Conservation (phyloP, 2,113 vertebrate genomes). For the Perca schrenkii region DNA sequence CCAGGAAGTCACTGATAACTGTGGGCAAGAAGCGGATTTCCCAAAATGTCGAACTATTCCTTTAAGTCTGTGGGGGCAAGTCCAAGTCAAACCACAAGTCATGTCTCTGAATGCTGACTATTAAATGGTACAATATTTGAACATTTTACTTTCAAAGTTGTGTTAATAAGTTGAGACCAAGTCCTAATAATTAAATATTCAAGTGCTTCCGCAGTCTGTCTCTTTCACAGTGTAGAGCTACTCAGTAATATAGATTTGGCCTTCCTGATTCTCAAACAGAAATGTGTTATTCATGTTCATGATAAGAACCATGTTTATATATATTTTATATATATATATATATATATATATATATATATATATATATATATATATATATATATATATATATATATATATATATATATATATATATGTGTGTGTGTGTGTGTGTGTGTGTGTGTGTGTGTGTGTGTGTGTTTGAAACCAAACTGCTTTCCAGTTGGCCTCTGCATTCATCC, state of each 20-base stretch:
- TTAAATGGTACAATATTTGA: not conserved
- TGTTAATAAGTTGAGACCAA: not conserved
- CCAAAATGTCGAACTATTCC: no score
- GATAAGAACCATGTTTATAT: conserved; percentile 6
- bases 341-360: not conserved
- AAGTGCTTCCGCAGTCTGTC: not conserved
- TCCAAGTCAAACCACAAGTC: not conserved
- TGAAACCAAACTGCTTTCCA: conserved; percentile 13
- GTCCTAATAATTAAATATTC: not conserved
- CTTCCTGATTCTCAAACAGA: not conserved
- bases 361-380: not conserved
- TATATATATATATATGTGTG: not conserved
- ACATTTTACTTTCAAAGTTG: not conserved
- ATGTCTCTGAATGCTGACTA: not conserved
- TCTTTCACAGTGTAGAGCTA: not conserved
- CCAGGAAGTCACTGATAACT: not conserved
- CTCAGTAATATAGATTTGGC: not conserved
- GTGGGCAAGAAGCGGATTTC: not conserved
- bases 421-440: not conserved
- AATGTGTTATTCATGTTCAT: not conserved
- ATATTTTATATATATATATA: not conserved
- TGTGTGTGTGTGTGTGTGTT: conserved; percentile 4
- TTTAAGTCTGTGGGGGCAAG: no score
- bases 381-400: not conserved
- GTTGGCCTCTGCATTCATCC: conserved; percentile 7